Base-by-base conservation (phyloP, 2,797 vertebrate species). In the Tachyglossus aculeatus region DNA sequence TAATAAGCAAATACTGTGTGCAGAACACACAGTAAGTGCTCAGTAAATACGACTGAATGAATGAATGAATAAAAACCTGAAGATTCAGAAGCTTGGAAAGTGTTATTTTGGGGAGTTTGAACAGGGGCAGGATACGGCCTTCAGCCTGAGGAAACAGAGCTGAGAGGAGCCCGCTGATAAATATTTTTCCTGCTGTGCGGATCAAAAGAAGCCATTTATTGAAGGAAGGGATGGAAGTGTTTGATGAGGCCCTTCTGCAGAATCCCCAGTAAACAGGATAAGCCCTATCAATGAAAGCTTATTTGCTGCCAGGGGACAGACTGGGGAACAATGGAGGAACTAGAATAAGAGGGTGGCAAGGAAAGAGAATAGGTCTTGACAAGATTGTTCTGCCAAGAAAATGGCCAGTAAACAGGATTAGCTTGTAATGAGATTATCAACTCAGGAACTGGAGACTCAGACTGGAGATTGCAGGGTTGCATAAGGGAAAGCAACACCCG, bases 351-450 rank as follows among this genome's bases (percentile, higher is more conserved):
- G 69, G 40, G 58, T 81, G 56, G 66, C 32, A 43, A 76, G 80
- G 73, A 74, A 86, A 78, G 41, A 36, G 37, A 79, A 39, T 59
- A 33, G 27, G 66, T 66, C 64, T 67, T 36, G 47, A 52, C 76
- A 76, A 78, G 61, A 74, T 40, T 82, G 59, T 81, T 86, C 75
- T 80, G 68, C 73, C 84, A 85, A 77, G 72, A 73, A 38, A 85
- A 73, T 36, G 56, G 69, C 74, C 0, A 7, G 63, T 74, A 90
- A 92, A 91, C 74, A 89, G 80, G 84, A 90, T 91, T 91, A 91
- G 8, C 39, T 52, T 61, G 14, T 85, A 90, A 92, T 85, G 63
- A 85, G 88, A 91, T 91, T 89, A 90, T 84, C 81, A 77, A 34
- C 63, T 77, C 59, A 33, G 59, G 80, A 70, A 55, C 63, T 33